These are phyloP conservation scores for Hypercompe scribonia DNA, from an alignment of 2,888 invertebrate genomes.

Conservation along the genomic window DNA sequence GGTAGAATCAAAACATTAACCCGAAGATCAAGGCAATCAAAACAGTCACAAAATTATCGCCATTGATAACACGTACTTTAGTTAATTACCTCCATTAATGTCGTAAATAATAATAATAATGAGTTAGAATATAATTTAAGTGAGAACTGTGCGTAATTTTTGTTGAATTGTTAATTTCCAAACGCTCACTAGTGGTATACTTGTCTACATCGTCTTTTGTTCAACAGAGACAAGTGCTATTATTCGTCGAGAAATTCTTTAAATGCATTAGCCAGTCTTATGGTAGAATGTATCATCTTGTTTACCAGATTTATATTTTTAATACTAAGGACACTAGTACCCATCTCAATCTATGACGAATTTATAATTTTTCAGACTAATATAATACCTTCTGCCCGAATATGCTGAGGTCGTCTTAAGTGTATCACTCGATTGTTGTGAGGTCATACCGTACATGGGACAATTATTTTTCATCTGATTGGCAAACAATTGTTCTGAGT, in stretches of 20 bases:
- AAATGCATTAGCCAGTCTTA: slow-evolving; percentile 36
- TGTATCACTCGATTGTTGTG: not conserved
- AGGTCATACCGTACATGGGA: not conserved
- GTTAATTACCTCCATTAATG: slow-evolving; percentile 31
- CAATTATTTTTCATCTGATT: not conserved
- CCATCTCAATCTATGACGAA: not conserved
- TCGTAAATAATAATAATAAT: slow-evolving; percentile 37
- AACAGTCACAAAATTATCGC: not conserved
- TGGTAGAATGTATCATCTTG: not conserved
- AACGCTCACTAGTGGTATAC: slow-evolving; percentile 66
- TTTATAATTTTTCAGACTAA: not conserved
- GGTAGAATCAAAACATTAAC: not conserved
- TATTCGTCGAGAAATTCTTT: slow-evolving; percentile 54
- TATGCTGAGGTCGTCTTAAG: not conserved
- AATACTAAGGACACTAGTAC: not conserved
- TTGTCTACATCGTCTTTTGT: slow-evolving; percentile 72
- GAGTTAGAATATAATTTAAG: slow-evolving; percentile 33
- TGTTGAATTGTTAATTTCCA: slow-evolving; percentile 66
- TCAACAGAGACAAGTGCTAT: slow-evolving; percentile 60
- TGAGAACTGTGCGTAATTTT: slow-evolving; percentile 52
- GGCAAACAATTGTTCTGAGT: not conserved
- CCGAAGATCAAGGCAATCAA: not conserved
- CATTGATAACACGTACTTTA: not conserved
- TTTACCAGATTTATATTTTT: not conserved
- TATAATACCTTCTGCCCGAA: not conserved